These are phyloP conservation scores for Drosophila ohnishii DNA, from an alignment of 1,140 invertebrate species.

Conservation along the genomic window DNA sequence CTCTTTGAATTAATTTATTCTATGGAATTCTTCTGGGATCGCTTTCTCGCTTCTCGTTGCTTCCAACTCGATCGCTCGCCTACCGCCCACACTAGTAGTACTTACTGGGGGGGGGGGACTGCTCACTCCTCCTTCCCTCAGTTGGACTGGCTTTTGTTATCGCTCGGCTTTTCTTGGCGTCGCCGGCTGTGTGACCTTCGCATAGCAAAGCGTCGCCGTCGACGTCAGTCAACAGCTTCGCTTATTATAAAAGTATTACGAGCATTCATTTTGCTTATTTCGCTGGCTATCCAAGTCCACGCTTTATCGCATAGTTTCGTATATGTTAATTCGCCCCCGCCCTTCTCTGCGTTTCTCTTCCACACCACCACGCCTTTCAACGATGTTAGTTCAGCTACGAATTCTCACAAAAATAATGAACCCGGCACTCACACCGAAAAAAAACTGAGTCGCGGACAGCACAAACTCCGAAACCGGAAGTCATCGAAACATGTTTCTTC, in stretches of 20 bases:
- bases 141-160: constrained; percentile 36
- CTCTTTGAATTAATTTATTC: constrained; percentile 8
- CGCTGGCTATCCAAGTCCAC: constrained; percentile 71
- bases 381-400: constrained; percentile 18
- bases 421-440: constrained; percentile 1
- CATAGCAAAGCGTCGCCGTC: constrained; percentile 71
- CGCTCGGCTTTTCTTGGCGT: constrained; percentile 32
- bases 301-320: constrained; percentile 74
- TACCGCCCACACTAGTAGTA: constrained; percentile 20
- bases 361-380: constrained; percentile 3
- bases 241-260: constrained; percentile 73
- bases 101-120: background rate
- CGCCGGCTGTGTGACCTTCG: constrained; percentile 65
- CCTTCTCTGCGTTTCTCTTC: background rate
- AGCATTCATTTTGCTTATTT: constrained; percentile 53
- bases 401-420: constrained; percentile 33
- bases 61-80: constrained; percentile 14
- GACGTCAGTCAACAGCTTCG: constrained; percentile 57
- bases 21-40: constrained; percentile 1
- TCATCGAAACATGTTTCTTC: constrained; percentile 46
- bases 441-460: constrained; percentile 13
- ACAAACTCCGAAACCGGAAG: constrained; percentile 55
- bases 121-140: background rate
- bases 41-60: background rate
- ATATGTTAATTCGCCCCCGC: constrained; percentile 63